A percentile compares a stretch with the other conserved stretches of the same genome.
Evolutionary conservation across 2,888 invertebrate genomes (phyloP).

Genomic region (Hyalella azteca): DNA sequence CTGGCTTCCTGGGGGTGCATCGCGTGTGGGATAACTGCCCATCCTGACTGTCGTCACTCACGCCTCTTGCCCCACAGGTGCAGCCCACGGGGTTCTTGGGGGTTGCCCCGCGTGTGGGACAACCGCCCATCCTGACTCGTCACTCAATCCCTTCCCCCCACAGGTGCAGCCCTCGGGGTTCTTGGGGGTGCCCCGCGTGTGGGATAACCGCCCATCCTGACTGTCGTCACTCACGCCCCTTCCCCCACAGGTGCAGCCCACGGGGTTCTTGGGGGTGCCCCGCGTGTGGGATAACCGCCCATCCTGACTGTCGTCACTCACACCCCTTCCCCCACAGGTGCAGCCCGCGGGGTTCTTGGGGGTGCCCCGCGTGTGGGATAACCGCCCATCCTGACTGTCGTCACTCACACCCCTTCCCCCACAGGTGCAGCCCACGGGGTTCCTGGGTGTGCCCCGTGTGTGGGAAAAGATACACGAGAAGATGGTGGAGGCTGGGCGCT

Average conservation of each 20-base stretch:
- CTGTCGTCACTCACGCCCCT: no score
- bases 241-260: constrained; percentile 71
- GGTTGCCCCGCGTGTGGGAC: no score
- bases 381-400: no score
- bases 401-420: no score
- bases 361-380: constrained; percentile 92
- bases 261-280: constrained; percentile 85
- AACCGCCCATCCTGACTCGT: no score
- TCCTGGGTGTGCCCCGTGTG: constrained; percentile 87
- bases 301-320: no score
- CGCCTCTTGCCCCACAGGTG: no score
- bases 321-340: no score
- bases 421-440: constrained; percentile 72
- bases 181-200: constrained; percentile 87
- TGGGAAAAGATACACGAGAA: constrained; percentile 93
- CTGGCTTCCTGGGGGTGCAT: constrained; percentile 85
- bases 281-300: constrained; percentile 95
- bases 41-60: no score
- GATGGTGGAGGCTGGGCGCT: constrained; percentile 76
- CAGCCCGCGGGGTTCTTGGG: constrained; percentile 82
- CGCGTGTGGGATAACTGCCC: constrained; percentile 95
- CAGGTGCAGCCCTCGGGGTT: constrained; percentile 74
- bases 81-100: no score
- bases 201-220: no score
- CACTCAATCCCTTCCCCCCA: no score